Base-by-base conservation (phyloP, 2,797 vertebrate genomes). In the Argya squamiceps region DNA sequence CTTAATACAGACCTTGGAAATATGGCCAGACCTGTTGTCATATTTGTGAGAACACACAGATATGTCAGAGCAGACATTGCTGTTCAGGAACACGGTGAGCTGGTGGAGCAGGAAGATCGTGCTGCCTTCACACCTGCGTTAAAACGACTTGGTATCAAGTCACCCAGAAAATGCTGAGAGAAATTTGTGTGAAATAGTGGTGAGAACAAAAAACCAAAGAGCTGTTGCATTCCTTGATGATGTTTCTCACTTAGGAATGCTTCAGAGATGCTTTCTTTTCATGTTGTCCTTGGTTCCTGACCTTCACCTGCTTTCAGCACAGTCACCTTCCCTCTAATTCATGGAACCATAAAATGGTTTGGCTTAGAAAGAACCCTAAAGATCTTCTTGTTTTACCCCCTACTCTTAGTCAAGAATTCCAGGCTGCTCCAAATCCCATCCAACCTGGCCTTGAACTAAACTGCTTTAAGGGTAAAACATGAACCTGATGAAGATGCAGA, bases 171-270 rank as follows among this genome's bases (percentile, higher is more conserved):
- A 81, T 55, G 20, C 10, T 91, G n/a, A 18, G 11, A 58, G 59
- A 88, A 74, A 47, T 27, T 43, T 74, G 59, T 6, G 24, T 64
- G 41, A 68, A 71, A 30, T 70, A 46, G 15, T 26, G 82, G 41
- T 43, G 20, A 52, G 47, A 68, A 47, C 8, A 60, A 26, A 69
- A 74, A 43, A 1, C 10, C 4, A 3, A 43, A 39, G 46, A 67
- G 3, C 9, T 69, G 5, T 63, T 52, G 6, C 0, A 6, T 68
- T 21, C 52, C 9, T 3, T 9, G 8, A 12, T 67, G 2, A 2
- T 0, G 0, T 41, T 78, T 53, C 27, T 65, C 29, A 14, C 26
- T 39, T 60, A 32, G 37, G 52, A 17, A 12, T 34, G 10, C 5
- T 30, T 70, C 19, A 12, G 14, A 34, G 22, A 5, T 75, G 30